Evolutionary conservation across 2,113 vertebrate species (phyloP).

Genomic region (Sisor rabdophorus): DNA sequence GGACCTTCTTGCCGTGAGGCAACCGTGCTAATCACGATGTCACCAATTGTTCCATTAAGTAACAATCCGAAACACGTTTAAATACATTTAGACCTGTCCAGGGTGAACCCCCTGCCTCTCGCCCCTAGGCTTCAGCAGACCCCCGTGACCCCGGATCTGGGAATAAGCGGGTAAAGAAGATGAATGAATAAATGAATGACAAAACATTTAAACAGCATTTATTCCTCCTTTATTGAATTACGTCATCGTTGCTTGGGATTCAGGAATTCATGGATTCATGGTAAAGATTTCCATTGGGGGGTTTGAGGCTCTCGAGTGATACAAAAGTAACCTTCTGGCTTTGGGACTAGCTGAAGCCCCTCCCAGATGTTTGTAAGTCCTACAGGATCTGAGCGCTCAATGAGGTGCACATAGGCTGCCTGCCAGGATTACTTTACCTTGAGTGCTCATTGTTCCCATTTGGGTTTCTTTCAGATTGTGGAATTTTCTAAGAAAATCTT

Average conservation of each 20-base stretch:
- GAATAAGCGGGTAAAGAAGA: too few species aligned
- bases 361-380: constrained; percentile 25
- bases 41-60: too few species aligned
- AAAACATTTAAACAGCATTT: not conserved
- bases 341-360: constrained; percentile 23
- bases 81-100: too few species aligned
- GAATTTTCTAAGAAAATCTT: constrained; percentile 35
- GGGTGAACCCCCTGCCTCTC: too few species aligned
- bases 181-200: too few species aligned
- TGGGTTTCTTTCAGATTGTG: constrained; percentile 51
- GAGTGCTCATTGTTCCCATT: constrained; percentile 55
- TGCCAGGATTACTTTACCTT: constrained; percentile 43
- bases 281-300: not conserved
- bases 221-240: not conserved
- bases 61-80: too few species aligned
- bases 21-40: too few species aligned
- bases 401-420: constrained; percentile 58
- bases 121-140: too few species aligned
- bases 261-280: not conserved
- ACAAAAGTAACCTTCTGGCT: not conserved
- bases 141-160: too few species aligned
- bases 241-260: not conserved
- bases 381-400: constrained; percentile 50
- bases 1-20: too few species aligned
- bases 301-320: not conserved